Percentiles rank a stretch among this genome's conserved stretches.
Conservation (phyloP, 23 tunicate genomes). For the Halocynthia aurantium region DNA sequence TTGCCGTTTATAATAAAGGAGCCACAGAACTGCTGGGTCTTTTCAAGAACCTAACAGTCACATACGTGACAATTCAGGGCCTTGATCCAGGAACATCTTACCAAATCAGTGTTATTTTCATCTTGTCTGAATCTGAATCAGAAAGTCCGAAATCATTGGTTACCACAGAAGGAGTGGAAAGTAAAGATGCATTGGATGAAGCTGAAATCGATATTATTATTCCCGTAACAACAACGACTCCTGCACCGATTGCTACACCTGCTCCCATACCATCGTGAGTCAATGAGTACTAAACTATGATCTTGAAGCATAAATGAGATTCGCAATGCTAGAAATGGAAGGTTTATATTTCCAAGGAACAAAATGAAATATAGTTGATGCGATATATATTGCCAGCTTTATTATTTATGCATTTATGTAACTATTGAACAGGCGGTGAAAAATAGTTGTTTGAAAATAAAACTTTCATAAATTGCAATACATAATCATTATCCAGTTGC, state of each 20-base stretch:
- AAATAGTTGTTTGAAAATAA: background rate
- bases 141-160: background rate
- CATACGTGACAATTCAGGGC: slow-evolving; percentile 19
- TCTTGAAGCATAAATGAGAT: too few species aligned
- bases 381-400: background rate
- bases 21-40: slow-evolving; percentile 1
- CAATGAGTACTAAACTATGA: background rate
- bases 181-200: background rate
- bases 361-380: background rate
- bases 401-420: too few species aligned
- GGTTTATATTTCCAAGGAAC: background rate
- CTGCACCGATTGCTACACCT: background rate
- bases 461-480: background rate
- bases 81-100: slow-evolving; percentile 15
- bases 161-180: background rate
- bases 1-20: slow-evolving; percentile 5
- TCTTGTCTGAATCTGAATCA: background rate
- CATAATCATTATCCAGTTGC: background rate
- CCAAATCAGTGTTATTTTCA: slow-evolving; percentile 4
- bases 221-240: background rate
- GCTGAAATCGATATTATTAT: background rate
- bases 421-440: too few species aligned
- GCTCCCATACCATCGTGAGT: background rate
- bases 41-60: slow-evolving; percentile 6
- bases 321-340: too few species aligned